Evolutionary conservation across 92 coral and sea anemone species (phyloP).

Genomic region (Virgularia gustaviana): DNA sequence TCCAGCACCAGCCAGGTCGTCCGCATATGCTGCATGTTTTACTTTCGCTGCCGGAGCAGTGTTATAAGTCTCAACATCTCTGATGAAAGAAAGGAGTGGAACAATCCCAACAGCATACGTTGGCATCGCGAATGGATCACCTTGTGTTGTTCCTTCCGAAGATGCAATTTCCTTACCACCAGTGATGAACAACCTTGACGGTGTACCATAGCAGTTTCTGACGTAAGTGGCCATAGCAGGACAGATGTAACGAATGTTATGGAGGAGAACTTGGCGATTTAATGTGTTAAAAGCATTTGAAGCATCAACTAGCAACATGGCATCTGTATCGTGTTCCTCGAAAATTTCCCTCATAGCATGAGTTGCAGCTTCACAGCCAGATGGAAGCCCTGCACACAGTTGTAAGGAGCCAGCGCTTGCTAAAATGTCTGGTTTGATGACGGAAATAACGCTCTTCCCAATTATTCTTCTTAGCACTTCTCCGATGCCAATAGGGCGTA

Average conservation of each 20-base stretch:
- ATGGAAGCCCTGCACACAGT: slow-evolving; percentile 23
- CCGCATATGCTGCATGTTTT: too few relatives aligned
- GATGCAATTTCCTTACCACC: not conserved
- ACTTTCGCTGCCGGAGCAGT: too few relatives aligned
- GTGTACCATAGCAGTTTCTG: slow-evolving; percentile 8
- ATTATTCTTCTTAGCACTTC: slow-evolving; percentile 14
- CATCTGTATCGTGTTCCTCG: slow-evolving; percentile 2
- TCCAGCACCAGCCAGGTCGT: too few relatives aligned
- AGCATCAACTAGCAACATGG: slow-evolving; percentile 14
- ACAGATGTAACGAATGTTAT: slow-evolving; percentile 5
- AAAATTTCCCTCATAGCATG: slow-evolving; percentile 31
- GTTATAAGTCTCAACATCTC: too few relatives aligned
- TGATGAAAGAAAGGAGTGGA: too few relatives aligned
- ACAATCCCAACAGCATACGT: slow-evolving; percentile 7
- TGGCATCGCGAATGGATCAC: not conserved
- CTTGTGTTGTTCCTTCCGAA: slow-evolving; percentile 25
- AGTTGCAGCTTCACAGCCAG: slow-evolving; percentile 26
- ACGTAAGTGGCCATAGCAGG: slow-evolving; percentile 24
- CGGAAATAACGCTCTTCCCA: slow-evolving; percentile 12
- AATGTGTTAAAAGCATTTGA: slow-evolving; percentile 20
- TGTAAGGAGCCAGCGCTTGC: slow-evolving; percentile 9
- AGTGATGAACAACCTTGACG: not conserved
- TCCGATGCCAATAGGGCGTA: slow-evolving; percentile 13
- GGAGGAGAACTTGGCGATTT: slow-evolving; percentile 19
- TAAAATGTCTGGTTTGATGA: slow-evolving; percentile 9